Base-by-base conservation (phyloP, 2,888 invertebrate species). In the Heliothis peltigera region DNA sequence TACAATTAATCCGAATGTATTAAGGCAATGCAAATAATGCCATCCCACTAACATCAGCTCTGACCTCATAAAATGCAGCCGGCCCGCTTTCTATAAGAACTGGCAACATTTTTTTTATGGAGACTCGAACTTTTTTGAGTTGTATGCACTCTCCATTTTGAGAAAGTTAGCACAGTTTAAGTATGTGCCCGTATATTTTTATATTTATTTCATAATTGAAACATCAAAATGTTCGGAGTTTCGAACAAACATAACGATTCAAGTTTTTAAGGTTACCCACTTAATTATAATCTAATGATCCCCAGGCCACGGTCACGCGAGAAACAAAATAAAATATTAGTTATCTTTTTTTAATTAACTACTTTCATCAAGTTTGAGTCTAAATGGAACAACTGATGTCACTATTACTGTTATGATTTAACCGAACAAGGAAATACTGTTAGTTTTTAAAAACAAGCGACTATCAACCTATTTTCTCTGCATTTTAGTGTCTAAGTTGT, bases 1-100 rank as follows among this genome's bases (percentile, higher is more conserved):
- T 64, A 75, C 58, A 75, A 72, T 75, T 70, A 70, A 75, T 70
- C 21, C 42, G 12, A 69, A 69, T 71, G 74, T 74, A 69, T 71
- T 55, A 70, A 64, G 70, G 70, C 75, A 70, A 70, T 75, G 49
- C 54, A 70, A 75, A 72, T 76, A 47, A 59, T 55, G 47, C 32
- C 65, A 22, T 39, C 51, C 22, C 21, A 58, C 44, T 62, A 39
- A 53, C 25, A 49, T 54, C 32, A 19, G 46, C 39, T 43, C 57
- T 73, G 74, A 51, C 58, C 68, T 68, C 65, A 19, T 59, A 35
- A 25, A 12, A 21, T 15, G 47, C 39, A 18, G 51, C 51, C 46
- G 48, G 15, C 25, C 64, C n/a, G 17, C 72, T 72, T 72, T 72
- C 72, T 71, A 64, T 22, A 47, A 32, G n/a, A 39, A 39, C 39